These are phyloP conservation scores for Paedocypris micromegethes DNA, from an alignment of 2,797 vertebrate species.

Conservation along the genomic window DNA sequence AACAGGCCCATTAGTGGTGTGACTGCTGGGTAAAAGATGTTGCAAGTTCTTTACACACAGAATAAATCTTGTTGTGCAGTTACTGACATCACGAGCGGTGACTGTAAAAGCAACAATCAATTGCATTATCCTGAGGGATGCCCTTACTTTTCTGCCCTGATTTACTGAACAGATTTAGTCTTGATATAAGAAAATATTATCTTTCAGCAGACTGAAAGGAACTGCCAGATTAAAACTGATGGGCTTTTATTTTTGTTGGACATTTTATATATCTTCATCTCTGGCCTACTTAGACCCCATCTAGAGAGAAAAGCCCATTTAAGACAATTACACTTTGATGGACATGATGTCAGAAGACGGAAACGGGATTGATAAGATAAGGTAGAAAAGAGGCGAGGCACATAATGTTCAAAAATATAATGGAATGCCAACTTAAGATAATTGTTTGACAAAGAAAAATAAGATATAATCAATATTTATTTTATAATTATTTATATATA, in stretches of 20 bases:
- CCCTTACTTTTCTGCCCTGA: conserved; percentile 18
- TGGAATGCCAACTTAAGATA: conserved; percentile 3
- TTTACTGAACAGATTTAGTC: conserved; percentile 35
- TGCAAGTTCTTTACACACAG: conserved; percentile 3
- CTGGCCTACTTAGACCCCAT: conserved; percentile 36
- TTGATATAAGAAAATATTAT: conserved; percentile 37
- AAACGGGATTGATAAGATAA: conserved; percentile 11
- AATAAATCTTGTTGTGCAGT: conserved; percentile 8
- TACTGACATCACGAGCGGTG: conserved; percentile 1
- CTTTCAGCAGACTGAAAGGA: conserved; percentile 50
- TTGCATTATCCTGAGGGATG: not conserved
- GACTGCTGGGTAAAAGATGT: conserved; percentile 14
- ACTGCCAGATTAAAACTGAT: conserved; percentile 55
- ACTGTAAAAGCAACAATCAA: not conserved
- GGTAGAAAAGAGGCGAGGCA: conserved; percentile 29
- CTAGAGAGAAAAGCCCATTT: conserved; percentile 43
- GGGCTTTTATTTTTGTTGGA: conserved; percentile 50
- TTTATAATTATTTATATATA: too few species aligned
- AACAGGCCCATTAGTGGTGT: conserved; percentile 29
- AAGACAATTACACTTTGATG: conserved; percentile 45
- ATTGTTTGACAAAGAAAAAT: too few species aligned
- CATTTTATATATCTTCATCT: conserved; percentile 64
- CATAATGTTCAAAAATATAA: conserved; percentile 17
- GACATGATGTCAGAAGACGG: conserved; percentile 10
- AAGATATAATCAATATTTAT: too few species aligned